Evolutionary conservation across 2,888 invertebrate genomes (phyloP).

Genomic region (Clivina fossor): DNA sequence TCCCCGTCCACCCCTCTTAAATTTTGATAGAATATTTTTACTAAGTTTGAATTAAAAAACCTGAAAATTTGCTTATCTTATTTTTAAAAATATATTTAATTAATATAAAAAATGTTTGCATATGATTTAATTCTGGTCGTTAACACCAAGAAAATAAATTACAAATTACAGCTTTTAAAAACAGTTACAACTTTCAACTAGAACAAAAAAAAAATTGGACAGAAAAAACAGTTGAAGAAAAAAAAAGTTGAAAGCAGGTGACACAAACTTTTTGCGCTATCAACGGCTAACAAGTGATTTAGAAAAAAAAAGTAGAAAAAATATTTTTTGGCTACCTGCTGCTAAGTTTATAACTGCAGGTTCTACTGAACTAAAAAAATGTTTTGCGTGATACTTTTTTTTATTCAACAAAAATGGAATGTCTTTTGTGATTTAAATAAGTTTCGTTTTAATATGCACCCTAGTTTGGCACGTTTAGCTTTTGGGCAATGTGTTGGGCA

Average conservation of each 20-base stretch:
- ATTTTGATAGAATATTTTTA: too few relatives aligned
- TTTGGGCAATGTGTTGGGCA: slow-evolving; percentile 3
- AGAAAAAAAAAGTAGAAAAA: slow-evolving; percentile 21
- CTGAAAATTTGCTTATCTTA: too few relatives aligned
- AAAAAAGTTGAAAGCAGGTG: slow-evolving; percentile 22
- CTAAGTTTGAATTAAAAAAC: too few relatives aligned
- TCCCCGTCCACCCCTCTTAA: too few relatives aligned
- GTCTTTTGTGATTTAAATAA: slow-evolving; percentile 22
- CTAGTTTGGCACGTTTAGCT: slow-evolving; percentile 7
- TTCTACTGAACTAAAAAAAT: slow-evolving; percentile 16
- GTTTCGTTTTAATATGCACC: slow-evolving; percentile 24
- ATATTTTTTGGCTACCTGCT: slow-evolving; percentile 14
- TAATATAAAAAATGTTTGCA: too few relatives aligned
- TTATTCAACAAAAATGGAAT: background rate
- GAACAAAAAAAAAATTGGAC: slow-evolving; percentile 12
- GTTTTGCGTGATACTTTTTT: slow-evolving; percentile 10
- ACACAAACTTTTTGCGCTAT: slow-evolving; percentile 10
- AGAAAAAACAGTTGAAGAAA: slow-evolving; percentile 4
- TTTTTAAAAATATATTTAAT: too few relatives aligned
- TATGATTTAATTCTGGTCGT: too few relatives aligned
- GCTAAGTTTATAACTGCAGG: slow-evolving; percentile 12
- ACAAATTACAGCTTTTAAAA: slow-evolving; percentile 14
- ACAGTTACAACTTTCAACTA: slow-evolving; percentile 18
- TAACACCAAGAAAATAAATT: too few relatives aligned
- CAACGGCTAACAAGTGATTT: background rate